Conservation (phyloP, 2,797 vertebrate genomes). For the Tachyglossus aculeatus region DNA sequence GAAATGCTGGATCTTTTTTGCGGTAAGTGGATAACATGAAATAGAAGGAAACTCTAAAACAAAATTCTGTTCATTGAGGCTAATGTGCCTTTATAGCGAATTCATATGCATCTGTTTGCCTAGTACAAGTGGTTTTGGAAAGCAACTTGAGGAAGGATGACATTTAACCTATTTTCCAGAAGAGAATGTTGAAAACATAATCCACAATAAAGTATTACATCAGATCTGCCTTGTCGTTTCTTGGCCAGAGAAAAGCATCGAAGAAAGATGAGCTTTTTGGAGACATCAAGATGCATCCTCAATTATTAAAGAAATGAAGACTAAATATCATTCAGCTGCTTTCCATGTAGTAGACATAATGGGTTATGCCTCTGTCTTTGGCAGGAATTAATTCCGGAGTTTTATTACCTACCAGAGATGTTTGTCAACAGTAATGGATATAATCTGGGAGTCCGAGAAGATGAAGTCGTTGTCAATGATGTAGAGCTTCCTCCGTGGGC, state of each 20-base stretch:
- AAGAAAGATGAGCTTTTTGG: background rate
- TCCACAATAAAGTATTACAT: background rate
- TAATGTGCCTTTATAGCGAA: background rate
- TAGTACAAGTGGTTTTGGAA: background rate
- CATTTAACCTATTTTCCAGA: too few species aligned
- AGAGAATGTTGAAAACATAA: background rate
- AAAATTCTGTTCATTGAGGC: background rate
- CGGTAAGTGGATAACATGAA: too few species aligned
- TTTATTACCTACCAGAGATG: constrained; percentile 98
- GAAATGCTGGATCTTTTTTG: too few species aligned
- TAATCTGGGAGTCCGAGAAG: constrained; percentile 89
- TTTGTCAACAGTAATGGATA: constrained; percentile 96
- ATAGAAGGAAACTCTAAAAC: background rate
- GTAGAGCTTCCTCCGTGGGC: constrained; percentile 95
- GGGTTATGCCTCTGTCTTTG: background rate
- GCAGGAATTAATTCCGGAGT: constrained; percentile 96
- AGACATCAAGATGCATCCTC: background rate
- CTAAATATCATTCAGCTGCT: background rate
- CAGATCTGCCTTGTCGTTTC: background rate
- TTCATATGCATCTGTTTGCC: background rate
- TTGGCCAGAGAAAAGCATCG: background rate
- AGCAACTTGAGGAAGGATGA: too few species aligned
- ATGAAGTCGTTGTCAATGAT: constrained; percentile 85
- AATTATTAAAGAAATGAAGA: background rate
- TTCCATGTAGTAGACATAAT: background rate